These are phyloP conservation scores for Plemyria rubiginata DNA, from an alignment of 2,888 invertebrate species.

Conservation along the genomic window DNA sequence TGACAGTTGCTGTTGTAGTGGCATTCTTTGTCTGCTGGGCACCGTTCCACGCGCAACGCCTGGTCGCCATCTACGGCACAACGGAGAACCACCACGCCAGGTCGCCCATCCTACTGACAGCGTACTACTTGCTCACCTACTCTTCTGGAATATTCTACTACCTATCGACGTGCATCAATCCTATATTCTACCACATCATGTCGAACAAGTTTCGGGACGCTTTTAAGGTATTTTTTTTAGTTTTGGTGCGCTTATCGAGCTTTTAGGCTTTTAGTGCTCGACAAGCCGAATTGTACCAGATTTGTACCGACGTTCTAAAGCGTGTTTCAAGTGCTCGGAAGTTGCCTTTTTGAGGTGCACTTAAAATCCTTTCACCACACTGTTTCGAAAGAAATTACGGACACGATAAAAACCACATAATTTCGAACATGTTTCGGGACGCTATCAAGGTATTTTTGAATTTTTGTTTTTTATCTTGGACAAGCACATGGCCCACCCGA, in stretches of 20 bases:
- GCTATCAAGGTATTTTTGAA: conserved; percentile 91
- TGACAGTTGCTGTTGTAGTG: conserved; percentile 93
- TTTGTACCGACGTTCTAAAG: too few relatives aligned
- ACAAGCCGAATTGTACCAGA: too few relatives aligned
- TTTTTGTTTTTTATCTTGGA: too few relatives aligned
- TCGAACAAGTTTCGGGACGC: conserved; percentile 96
- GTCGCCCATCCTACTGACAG: conserved; percentile 76
- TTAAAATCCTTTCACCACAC: too few relatives aligned
- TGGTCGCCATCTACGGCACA: conserved; percentile 90
- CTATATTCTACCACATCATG: conserved; percentile 97
- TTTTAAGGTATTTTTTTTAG: conserved; percentile 89
- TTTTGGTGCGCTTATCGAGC: too few relatives aligned
- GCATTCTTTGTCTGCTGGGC: conserved; percentile 96
- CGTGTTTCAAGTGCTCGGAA: too few relatives aligned
- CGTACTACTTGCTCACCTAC: conserved; percentile 90
- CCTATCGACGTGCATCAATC: conserved; percentile 96
- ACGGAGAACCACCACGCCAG: conserved; percentile 70
- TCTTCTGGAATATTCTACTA: conserved; percentile 96
- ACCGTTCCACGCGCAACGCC: conserved; percentile 96
- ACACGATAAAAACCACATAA: too few relatives aligned
- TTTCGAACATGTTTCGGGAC: conserved; percentile 96
- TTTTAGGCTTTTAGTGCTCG: too few relatives aligned
- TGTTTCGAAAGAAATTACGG: too few relatives aligned
- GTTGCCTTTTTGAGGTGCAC: too few relatives aligned
- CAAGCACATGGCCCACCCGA: too few relatives aligned